These are phyloP conservation scores for Eutolmus rufibarbis DNA, from an alignment of 2,888 invertebrate species.

Conservation along the genomic window DNA sequence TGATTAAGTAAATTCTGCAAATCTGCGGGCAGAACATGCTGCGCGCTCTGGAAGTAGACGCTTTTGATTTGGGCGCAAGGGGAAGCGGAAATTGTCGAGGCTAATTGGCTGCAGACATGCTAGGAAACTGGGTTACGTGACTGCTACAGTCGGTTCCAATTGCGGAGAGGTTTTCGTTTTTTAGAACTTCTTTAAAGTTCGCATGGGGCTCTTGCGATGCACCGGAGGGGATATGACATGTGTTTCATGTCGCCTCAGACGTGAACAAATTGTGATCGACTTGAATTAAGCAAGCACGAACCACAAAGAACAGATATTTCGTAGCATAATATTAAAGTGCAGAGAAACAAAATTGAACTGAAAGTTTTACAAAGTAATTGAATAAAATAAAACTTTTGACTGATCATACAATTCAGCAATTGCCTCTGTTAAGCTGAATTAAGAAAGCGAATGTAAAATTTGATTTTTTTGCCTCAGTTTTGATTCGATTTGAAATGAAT, in stretches of 20 bases:
- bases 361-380: no score
- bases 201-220: not conserved
- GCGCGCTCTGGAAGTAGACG: not conserved
- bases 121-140: not conserved
- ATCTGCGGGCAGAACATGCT: not conserved
- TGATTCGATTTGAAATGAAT: no score
- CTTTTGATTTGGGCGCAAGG: not conserved
- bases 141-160: not conserved
- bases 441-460: not conserved
- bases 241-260: not conserved
- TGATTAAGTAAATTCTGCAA: constrained; percentile 10
- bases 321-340: not conserved
- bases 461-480: no score
- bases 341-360: not conserved
- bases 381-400: no score
- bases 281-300: not conserved
- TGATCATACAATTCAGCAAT: not conserved
- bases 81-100: not conserved
- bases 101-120: not conserved
- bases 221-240: not conserved
- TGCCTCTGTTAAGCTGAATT: no score
- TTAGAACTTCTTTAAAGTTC: not conserved
- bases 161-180: not conserved
- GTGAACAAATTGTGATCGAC: not conserved
- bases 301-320: not conserved